These are phyloP conservation scores for Brachyopa scutellaris DNA, from an alignment of 2,888 invertebrate genomes.

Conservation along the genomic window DNA sequence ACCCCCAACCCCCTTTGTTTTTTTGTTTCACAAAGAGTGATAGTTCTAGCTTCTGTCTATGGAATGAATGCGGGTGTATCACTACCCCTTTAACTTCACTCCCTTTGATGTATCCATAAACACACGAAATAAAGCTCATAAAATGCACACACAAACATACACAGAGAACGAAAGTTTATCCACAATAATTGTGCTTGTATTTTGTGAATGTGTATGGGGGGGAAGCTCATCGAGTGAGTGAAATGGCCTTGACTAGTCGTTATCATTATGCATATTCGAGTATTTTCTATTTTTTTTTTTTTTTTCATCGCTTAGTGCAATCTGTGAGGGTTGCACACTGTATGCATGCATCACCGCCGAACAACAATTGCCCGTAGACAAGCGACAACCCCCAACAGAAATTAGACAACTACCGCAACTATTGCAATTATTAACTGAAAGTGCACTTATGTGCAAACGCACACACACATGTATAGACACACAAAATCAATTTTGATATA, in stretches of 20 bases:
- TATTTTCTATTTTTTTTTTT: constrained; percentile 33
- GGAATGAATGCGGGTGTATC: no score
- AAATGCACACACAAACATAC: constrained; percentile 30
- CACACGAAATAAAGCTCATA: constrained; percentile 37
- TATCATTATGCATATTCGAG: constrained; percentile 70
- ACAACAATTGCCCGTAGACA: constrained; percentile 40
- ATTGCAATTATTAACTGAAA: constrained; percentile 25
- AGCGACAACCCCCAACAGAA: constrained; percentile 51
- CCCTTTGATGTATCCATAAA: constrained; percentile 4
- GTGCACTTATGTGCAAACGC: not conserved
- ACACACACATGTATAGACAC: constrained; percentile 15
- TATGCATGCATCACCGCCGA: constrained; percentile 5
- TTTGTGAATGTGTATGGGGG: constrained; percentile 19
- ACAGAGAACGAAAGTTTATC: constrained; percentile 53
- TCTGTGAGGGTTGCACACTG: constrained; percentile 47
- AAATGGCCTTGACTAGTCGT: constrained; percentile 75
- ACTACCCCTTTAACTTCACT: constrained; percentile 23
- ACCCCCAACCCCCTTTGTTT: no score
- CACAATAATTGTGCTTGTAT: not conserved
- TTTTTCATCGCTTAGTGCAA: constrained; percentile 35
- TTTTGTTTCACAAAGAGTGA: constrained; percentile 22
- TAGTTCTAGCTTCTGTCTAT: constrained; percentile 40
- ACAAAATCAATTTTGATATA: constrained; percentile 21
- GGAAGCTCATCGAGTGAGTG: constrained; percentile 35
- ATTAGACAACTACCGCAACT: constrained; percentile 10